phyloP scores from a whole-genome alignment of 2,888 invertebrate genomes.

The Deilephila elpenor region DNA sequence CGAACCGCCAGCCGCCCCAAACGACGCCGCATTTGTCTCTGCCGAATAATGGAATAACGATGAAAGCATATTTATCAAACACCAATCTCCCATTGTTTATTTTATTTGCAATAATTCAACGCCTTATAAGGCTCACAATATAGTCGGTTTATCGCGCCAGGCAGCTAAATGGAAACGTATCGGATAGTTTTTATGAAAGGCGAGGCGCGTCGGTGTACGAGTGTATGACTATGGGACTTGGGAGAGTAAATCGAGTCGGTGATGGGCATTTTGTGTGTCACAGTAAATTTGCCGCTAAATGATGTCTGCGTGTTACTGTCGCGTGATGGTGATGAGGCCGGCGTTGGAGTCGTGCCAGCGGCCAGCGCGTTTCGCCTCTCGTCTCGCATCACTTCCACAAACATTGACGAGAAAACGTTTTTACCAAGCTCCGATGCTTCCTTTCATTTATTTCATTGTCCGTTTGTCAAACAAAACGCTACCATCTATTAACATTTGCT shows the following conservation, averaged over 20 bases:
- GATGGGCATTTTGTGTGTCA: constrained; percentile 56
- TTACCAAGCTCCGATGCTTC: constrained; percentile 58
- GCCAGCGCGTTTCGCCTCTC: constrained; percentile 53
- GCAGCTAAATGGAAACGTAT: constrained; percentile 2
- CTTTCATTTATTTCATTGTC: constrained; percentile 54
- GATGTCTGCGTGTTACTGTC: constrained; percentile 61
- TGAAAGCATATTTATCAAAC: constrained; percentile 78
- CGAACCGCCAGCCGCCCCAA: constrained; percentile 45
- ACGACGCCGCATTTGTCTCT: constrained; percentile 71
- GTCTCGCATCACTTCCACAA: constrained; percentile 59
- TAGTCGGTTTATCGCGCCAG: neutral
- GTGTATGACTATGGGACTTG: neutral
- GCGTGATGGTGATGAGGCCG: constrained; percentile 68
- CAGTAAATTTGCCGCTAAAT: constrained; percentile 70
- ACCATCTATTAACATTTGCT: constrained; percentile 37
- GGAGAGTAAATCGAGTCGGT: constrained; percentile 51
- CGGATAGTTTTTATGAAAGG: constrained; percentile 12
- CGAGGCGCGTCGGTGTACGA: neutral
- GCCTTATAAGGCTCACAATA: constrained; percentile 26
- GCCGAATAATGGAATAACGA: constrained; percentile 70
- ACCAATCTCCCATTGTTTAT: constrained; percentile 56
- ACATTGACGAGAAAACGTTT: constrained; percentile 61
- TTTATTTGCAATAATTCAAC: constrained; percentile 62
- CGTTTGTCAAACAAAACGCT: constrained; percentile 46
- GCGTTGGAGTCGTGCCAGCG: constrained; percentile 68